A percentile compares a stretch with the other conserved stretches of the same genome.
Conservation (phyloP, 2,888 invertebrate species). For the Calameuta pallipes region DNA sequence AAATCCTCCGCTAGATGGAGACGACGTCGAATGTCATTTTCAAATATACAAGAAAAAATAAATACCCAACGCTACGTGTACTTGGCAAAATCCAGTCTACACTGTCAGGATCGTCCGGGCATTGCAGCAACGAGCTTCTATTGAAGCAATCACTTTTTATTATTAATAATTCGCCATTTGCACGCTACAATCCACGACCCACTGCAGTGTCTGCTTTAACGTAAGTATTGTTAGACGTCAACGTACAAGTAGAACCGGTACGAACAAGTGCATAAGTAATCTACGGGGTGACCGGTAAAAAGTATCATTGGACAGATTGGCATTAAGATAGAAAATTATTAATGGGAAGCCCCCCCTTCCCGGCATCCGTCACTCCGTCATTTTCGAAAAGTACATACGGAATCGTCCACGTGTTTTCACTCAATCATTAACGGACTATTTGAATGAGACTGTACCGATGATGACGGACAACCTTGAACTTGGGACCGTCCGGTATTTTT, state of each 20-base stretch:
- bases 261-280: not conserved
- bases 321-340: not conserved
- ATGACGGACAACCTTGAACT: not conserved
- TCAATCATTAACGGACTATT: not conserved
- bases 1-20: not conserved
- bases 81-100: not conserved
- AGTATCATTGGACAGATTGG: not conserved
- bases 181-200: slow-evolving; percentile 31
- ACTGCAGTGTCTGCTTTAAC: not conserved
- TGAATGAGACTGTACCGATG: not conserved
- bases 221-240: not conserved
- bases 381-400: not conserved
- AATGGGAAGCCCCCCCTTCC: too few relatives aligned
- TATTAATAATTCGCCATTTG: slow-evolving; percentile 51
- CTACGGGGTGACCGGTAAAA: not conserved
- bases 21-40: not conserved
- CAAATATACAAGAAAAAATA: not conserved
- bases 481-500: not conserved
- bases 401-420: not conserved
- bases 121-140: slow-evolving; percentile 21
- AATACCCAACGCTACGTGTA: not conserved
- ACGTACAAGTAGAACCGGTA: not conserved
- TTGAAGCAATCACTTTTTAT: slow-evolving; percentile 50
- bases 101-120: not conserved
- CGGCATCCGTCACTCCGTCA: not conserved